A percentile compares a stretch with the other conserved stretches of the same genome.
These are phyloP conservation scores for Nomada ferruginata DNA, from an alignment of 2,888 invertebrate genomes.

Conservation along the genomic window DNA sequence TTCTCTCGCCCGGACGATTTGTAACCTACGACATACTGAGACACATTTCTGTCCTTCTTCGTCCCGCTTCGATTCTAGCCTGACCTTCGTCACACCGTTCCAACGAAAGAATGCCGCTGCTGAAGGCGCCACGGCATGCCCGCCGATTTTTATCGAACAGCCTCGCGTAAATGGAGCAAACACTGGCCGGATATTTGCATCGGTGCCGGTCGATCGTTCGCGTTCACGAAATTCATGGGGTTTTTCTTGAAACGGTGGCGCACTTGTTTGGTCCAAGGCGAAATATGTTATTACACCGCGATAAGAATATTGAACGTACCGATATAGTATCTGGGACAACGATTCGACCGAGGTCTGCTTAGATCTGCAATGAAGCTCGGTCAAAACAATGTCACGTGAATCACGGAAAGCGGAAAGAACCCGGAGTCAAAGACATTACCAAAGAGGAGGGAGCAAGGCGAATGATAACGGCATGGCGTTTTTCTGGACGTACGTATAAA, in stretches of 20 bases:
- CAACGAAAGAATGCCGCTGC: conserved; percentile 32
- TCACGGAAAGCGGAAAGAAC: conserved; percentile 27
- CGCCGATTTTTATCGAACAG: conserved; percentile 7
- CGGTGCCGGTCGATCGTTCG: not conserved
- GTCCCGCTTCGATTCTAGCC: not conserved
- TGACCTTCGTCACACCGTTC: conserved; percentile 52
- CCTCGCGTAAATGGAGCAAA: not conserved
- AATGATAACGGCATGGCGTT: conserved; percentile 36
- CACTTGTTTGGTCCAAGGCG: no score
- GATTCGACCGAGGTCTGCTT: not conserved
- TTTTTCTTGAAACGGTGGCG: no score
- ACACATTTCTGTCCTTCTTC: conserved; percentile 38
- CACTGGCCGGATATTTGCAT: not conserved
- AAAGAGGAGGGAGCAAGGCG: not conserved
- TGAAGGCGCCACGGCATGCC: conserved; percentile 3
- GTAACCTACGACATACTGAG: conserved; percentile 58
- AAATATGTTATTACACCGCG: no score
- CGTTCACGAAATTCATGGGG: not conserved
- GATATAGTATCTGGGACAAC: not conserved
- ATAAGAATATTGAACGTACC: not conserved
- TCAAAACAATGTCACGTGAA: conserved; percentile 13
- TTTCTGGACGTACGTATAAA: conserved; percentile 45
- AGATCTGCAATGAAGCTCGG: not conserved
- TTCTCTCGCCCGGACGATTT: conserved; percentile 52
- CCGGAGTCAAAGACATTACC: conserved; percentile 27